Conservation (phyloP, 37 sponge, comb jelly and placozoan species). For the Aphrocallistes beatrix region DNA sequence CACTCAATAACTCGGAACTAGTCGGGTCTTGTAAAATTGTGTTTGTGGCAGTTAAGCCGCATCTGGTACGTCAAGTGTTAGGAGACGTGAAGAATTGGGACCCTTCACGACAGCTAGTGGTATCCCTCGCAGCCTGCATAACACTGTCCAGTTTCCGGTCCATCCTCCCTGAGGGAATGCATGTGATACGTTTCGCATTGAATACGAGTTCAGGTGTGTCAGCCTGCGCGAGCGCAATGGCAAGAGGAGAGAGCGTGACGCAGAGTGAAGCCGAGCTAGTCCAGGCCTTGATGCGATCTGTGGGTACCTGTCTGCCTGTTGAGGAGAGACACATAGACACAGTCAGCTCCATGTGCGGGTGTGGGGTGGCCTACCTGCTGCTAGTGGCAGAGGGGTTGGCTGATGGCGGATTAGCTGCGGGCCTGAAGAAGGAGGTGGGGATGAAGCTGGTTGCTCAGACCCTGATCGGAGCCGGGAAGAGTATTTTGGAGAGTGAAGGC, state of each 20-base stretch:
- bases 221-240: not conserved
- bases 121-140: not conserved
- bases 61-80: not conserved
- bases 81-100: not conserved
- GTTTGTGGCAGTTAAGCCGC: constrained; percentile 2
- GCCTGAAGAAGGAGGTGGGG: not conserved
- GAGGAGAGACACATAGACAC: not conserved
- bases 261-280: not conserved
- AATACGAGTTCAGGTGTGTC: not conserved
- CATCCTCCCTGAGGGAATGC: not conserved
- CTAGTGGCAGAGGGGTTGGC: not conserved
- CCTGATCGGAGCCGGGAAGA: not conserved
- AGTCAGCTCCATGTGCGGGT: constrained; percentile 1
- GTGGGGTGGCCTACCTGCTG: not conserved
- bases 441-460: constrained; percentile 6
- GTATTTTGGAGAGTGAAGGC: not conserved
- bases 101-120: not conserved
- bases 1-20: not conserved
- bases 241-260: not conserved
- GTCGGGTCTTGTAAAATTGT: not conserved
- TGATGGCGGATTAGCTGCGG: not conserved
- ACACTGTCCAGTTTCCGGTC: not conserved
- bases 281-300: not conserved
- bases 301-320: not conserved
- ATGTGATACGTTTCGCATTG: not conserved